Evolutionary conservation across 1,140 invertebrate species (phyloP), one percentile per base, ranked within the genome.

Genomic region (Latrodectus geometricus): DNA sequence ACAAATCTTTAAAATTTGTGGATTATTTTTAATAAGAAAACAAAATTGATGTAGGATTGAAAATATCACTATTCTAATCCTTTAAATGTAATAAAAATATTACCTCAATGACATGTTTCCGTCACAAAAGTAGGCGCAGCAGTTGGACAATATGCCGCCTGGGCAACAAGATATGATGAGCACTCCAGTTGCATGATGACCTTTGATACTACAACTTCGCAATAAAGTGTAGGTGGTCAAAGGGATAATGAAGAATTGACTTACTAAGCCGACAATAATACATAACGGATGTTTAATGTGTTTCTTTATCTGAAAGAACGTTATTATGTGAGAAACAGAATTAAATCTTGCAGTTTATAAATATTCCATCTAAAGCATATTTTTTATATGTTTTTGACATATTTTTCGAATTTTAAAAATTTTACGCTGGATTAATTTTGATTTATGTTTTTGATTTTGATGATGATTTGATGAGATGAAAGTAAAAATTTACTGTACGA

Each of bases 241-340:
- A 12, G 92, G 92, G 66, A 92, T 88, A 15, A 92, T 78, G 14
- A 91, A 72, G 88, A 92, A 92, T 88, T 92, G 92, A 48, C 90
- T 90, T 9, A 90, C 35, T 89, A 92, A 90, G 3, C 91, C 91
- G 21, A 91, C 91, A 4, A 89, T n/a, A 9, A 91, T 89, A 17
- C 90, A 91, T 23, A 90, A 83, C 9, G 92, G 92, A n/a, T 89
- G 81, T 70, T 87, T 87, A 8, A 91, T 21, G 83, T 91, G 90
- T n/a, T 56, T 69, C 56, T 89, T 87, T 35, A 91, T 35, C 89
- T 89, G 56, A 87, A 70, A 50, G 48, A 17, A 86, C 56, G 56
- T 35, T 5, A 35, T 35, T 35, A 35, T 35, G 35, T 35, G 35
- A 35, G 35, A 35, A 35, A 35, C 35, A 35, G 35, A 35, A 35